Percentiles rank a stretch among this genome's conserved stretches.
These are phyloP conservation scores for Dreissena polymorpha DNA, from an alignment of 1,140 invertebrate genomes.

Conservation along the genomic window DNA sequence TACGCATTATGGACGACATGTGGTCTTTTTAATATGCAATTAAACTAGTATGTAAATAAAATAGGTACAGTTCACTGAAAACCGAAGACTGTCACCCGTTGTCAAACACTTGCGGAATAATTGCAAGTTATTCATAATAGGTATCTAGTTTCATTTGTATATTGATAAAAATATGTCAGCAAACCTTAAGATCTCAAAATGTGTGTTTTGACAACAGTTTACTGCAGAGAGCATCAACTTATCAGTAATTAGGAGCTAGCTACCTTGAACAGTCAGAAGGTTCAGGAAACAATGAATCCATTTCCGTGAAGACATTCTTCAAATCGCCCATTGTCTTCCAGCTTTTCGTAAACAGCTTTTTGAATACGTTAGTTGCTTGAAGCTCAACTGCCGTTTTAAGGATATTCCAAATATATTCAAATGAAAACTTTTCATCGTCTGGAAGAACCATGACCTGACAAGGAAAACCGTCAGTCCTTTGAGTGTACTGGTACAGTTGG, in stretches of 20 bases:
- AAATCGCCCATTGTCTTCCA: neutral
- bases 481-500: constrained; percentile 4
- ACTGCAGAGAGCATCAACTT: neutral
- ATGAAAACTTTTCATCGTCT: constrained; percentile 32
- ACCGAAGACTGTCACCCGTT: neutral
- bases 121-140: too few species aligned
- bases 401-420: neutral
- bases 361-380: neutral
- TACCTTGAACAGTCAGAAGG: neutral
- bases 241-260: neutral
- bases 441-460: constrained; percentile 3
- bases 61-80: neutral
- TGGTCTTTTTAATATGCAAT: neutral
- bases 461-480: neutral
- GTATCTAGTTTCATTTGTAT: too few species aligned
- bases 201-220: too few species aligned
- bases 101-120: neutral
- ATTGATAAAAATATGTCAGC: too few species aligned
- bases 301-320: neutral
- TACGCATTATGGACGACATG: neutral
- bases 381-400: neutral
- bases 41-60: neutral
- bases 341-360: neutral
- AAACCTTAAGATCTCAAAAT: too few species aligned
- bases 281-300: neutral